Evolutionary conservation across 30 jellyfish, hydroid and myxozoan species (phyloP).

Genomic region (Aurelia aurita complex sp. Pacific): DNA sequence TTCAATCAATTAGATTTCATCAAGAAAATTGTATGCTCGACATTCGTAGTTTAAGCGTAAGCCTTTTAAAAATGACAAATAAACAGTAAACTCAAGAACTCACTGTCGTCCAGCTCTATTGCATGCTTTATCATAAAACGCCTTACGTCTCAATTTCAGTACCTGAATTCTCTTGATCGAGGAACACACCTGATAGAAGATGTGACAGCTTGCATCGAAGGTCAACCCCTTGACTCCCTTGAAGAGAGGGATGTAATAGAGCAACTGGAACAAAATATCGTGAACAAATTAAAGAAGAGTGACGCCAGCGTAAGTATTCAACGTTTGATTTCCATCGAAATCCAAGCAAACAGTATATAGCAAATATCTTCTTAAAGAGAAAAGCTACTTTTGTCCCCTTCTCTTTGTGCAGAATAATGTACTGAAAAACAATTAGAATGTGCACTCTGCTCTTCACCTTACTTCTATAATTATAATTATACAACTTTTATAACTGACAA

Average conservation of each 20-base stretch:
- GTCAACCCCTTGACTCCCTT: not conserved
- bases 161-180: not conserved
- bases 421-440: not conserved
- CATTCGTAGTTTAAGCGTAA: too few species aligned
- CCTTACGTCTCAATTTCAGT: not conserved
- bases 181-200: not conserved
- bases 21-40: too few species aligned
- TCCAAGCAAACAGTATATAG: too few species aligned
- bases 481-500: too few species aligned
- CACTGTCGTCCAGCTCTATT: too few species aligned
- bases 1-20: too few species aligned
- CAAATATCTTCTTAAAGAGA: not conserved
- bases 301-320: too few species aligned
- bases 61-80: too few species aligned
- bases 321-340: too few species aligned
- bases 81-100: too few species aligned
- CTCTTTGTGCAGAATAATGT: not conserved
- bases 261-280: not conserved
- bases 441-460: not conserved
- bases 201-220: not conserved
- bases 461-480: too few species aligned
- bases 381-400: not conserved
- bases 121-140: too few species aligned
- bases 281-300: not conserved
- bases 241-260: not conserved